A percentile compares a stretch with the other conserved stretches of the same genome.
These are phyloP conservation scores for Mylabris phalerata DNA, from an alignment of 1,140 invertebrate species.

Conservation along the genomic window DNA sequence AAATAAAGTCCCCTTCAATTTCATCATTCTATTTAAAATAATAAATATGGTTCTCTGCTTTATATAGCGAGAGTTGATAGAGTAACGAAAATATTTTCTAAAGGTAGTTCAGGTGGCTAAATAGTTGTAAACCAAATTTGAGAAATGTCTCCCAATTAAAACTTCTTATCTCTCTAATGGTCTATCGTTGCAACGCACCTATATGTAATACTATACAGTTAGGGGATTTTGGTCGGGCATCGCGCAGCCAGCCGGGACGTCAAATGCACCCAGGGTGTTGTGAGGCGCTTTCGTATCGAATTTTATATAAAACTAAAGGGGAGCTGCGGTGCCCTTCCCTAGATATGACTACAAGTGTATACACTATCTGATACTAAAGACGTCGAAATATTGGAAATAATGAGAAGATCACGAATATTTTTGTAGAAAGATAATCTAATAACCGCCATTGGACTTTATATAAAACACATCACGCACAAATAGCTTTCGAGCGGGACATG, in stretches of 20 bases:
- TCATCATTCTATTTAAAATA: too few species aligned
- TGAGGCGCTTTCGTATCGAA: constrained; percentile 11
- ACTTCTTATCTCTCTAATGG: too few species aligned
- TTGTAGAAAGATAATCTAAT: background rate
- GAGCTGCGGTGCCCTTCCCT: constrained; percentile 34
- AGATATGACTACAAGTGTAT: constrained; percentile 43
- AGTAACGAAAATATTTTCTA: too few species aligned
- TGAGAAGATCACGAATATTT: too few species aligned
- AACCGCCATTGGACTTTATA: background rate
- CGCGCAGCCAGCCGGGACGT: constrained; percentile 37
- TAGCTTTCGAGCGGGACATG: constrained; percentile 31
- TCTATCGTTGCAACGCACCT: too few species aligned
- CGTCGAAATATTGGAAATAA: too few species aligned
- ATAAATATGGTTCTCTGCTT: background rate
- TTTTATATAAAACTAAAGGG: constrained; percentile 8
- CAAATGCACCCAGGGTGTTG: constrained; percentile 40
- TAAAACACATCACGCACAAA: constrained; percentile 28
- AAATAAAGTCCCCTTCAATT: too few species aligned
- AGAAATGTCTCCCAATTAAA: too few species aligned
- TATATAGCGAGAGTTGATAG: too few species aligned
- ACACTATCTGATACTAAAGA: too few species aligned
- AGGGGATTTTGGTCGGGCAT: constrained; percentile 30
- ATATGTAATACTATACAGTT: constrained; percentile 9
- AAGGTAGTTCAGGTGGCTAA: too few species aligned
- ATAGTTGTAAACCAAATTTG: too few species aligned